Conservation (phyloP, 2,113 vertebrate genomes). For the Hippopotamus amphibius region DNA sequence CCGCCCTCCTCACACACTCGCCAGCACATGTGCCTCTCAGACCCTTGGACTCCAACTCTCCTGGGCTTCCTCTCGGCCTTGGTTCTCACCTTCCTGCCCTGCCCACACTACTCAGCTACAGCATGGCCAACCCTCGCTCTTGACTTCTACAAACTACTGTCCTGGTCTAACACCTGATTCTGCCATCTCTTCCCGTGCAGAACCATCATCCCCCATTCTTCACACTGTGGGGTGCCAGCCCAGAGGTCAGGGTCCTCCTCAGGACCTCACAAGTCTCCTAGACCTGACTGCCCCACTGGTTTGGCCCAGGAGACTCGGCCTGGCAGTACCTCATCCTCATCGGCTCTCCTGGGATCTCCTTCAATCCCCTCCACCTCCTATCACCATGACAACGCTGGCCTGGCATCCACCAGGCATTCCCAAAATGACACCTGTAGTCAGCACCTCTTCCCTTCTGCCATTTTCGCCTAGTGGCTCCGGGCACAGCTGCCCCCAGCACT, state of each 20-base stretch:
- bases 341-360: background rate
- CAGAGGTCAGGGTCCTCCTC: background rate
- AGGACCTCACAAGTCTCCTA: background rate
- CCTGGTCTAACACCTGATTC: background rate
- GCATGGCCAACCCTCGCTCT: background rate
- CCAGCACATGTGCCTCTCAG: background rate
- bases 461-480: fast-evolving
- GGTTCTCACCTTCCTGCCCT: background rate
- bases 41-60: background rate
- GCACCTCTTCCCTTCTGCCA: background rate
- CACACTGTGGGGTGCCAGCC: no score
- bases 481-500: background rate
- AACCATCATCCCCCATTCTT: background rate
- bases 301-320: background rate
- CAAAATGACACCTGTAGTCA: background rate
- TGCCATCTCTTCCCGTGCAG: background rate
- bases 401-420: background rate
- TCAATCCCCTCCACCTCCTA: background rate
- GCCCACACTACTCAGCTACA: background rate
- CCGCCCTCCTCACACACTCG: background rate
- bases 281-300: background rate
- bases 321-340: background rate
- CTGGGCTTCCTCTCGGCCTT: background rate
- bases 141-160: background rate
- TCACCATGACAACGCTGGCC: background rate